Evolutionary conservation across 2,113 vertebrate genomes (phyloP).

Genomic region (Periophthalmus modestus): DNA sequence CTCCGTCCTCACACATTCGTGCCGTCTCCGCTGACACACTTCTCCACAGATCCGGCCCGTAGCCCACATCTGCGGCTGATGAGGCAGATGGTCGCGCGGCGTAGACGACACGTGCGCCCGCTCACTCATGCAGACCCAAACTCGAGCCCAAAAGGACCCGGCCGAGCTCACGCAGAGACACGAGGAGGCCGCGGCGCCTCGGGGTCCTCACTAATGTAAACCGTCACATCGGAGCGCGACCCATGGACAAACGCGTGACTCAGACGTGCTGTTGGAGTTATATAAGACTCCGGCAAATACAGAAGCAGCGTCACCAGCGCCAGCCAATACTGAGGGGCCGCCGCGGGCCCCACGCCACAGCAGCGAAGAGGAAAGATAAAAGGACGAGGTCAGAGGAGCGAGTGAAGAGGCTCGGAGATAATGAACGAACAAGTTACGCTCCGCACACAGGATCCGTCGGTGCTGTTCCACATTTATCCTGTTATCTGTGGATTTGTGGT

Average conservation of each 20-base stretch:
- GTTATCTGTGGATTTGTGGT: too few species aligned
- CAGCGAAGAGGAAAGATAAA: conserved; percentile 49
- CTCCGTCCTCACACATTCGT: conserved; percentile 14
- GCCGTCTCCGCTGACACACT: conserved; percentile 15
- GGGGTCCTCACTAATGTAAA: conserved; percentile 64
- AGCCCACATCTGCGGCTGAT: conserved; percentile 44
- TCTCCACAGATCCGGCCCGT: conserved; percentile 19
- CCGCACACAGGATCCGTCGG: too few species aligned
- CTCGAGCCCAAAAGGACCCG: conserved; percentile 18
- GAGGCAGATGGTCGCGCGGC: conserved; percentile 63
- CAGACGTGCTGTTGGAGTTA: conserved; percentile 64
- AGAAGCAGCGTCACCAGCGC: conserved; percentile 46
- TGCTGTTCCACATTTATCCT: too few species aligned
- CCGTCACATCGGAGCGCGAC: conserved; percentile 60
- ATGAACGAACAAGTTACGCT: not conserved
- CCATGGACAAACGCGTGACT: conserved; percentile 65
- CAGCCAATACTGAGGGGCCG: conserved; percentile 57
- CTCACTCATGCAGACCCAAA: conserved; percentile 57
- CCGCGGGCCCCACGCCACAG: conserved; percentile 55
- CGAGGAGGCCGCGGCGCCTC: conserved; percentile 54
- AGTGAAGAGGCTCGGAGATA: conserved; percentile 4
- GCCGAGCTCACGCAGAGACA: conserved; percentile 40
- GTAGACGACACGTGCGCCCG: conserved; percentile 55
- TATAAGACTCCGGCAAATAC: conserved; percentile 44
- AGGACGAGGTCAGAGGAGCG: conserved; percentile 25